These are phyloP conservation scores for Pseudachorutes palmiensis DNA, from an alignment of 1,140 invertebrate genomes.

Conservation along the genomic window DNA sequence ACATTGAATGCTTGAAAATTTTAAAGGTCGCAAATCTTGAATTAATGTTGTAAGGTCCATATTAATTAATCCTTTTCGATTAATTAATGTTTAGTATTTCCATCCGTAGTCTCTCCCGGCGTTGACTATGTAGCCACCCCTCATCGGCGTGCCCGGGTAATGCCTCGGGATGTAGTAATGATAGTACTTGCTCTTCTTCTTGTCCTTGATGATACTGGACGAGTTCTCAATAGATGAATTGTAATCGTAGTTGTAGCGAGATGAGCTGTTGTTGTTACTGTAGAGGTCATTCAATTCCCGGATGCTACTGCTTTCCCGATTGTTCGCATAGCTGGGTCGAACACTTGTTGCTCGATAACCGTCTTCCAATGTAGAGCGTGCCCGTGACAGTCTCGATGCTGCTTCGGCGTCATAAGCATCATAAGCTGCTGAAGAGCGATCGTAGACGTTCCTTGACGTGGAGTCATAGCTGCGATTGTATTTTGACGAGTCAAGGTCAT, in stretches of 20 bases:
- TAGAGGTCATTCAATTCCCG: not conserved
- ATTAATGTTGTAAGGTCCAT: too few relatives aligned
- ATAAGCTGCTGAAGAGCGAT: not conserved
- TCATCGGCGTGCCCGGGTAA: not conserved
- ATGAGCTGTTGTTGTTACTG: not conserved
- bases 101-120: slow-evolving; percentile 6
- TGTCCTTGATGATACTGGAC: slow-evolving; percentile 6
- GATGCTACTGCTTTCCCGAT: not conserved
- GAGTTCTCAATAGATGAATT: not conserved
- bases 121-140: not conserved
- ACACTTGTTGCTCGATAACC: not conserved
- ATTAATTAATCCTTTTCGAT: not conserved
- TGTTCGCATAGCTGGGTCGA: not conserved
- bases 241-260: slow-evolving; percentile 2
- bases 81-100: not conserved
- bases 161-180: slow-evolving; percentile 4
- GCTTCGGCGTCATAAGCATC: not conserved
- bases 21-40: too few relatives aligned
- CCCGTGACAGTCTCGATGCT: not conserved
- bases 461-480: not conserved
- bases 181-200: slow-evolving; percentile 10
- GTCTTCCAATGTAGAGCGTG: not conserved
- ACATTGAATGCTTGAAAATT: too few relatives aligned
- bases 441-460: not conserved
- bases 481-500: not conserved